phyloP scores from a whole-genome alignment of 1,140 invertebrate genomes.

The Saccostrea cuccullata region DNA sequence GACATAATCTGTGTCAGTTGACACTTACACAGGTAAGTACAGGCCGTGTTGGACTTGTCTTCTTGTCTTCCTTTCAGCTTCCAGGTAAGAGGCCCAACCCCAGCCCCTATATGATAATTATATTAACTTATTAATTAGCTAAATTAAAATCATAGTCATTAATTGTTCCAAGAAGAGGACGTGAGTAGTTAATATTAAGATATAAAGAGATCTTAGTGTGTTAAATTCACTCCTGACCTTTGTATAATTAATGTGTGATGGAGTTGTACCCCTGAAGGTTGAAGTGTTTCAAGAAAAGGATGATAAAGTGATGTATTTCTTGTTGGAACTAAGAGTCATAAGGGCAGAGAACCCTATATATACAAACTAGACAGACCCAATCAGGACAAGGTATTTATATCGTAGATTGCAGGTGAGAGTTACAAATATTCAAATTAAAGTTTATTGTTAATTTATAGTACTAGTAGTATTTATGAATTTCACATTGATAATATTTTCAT shows the following conservation, averaged over 20 bases:
- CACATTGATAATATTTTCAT: background rate
- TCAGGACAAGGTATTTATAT: background rate
- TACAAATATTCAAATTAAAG: background rate
- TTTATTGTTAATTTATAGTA: background rate
- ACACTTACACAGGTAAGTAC: slow-evolving; percentile 37
- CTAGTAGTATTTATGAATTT: background rate
- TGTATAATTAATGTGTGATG: background rate
- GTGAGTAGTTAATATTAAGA: background rate
- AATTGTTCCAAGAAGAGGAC: background rate
- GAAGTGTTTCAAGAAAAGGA: background rate
- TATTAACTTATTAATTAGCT: background rate
- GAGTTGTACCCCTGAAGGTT: background rate
- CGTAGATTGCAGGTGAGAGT: slow-evolving; percentile 3
- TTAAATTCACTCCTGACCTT: background rate
- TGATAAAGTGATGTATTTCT: background rate
- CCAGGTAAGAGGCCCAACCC: slow-evolving; percentile 27
- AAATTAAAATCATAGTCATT: background rate
- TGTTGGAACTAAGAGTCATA: background rate
- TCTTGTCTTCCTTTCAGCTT: slow-evolving; percentile 23
- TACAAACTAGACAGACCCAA: background rate
- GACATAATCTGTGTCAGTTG: slow-evolving; percentile 39
- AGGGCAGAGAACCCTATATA: background rate
- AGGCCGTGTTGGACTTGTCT: background rate
- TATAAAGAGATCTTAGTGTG: background rate
- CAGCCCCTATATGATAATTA: background rate